These are phyloP conservation scores for Pterocles gutturalis DNA, from an alignment of 2,113 vertebrate species.

Conservation along the genomic window DNA sequence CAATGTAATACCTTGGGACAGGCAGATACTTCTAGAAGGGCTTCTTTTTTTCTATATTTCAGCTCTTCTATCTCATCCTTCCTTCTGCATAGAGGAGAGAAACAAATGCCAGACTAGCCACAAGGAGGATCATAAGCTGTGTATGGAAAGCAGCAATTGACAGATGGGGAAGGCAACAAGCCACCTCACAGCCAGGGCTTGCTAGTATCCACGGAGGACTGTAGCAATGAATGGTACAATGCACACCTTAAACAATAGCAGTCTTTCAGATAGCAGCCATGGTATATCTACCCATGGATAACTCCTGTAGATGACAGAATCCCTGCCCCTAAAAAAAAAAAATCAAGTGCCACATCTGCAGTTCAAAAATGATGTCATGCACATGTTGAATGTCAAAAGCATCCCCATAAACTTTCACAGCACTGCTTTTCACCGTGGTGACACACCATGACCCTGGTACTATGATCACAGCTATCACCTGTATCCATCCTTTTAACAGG, in stretches of 20 bases:
- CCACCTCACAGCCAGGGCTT: not conserved
- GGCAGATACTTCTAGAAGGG: not conserved
- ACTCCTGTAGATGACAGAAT: not conserved
- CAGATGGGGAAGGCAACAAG: constrained; percentile 40
- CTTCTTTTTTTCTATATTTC: not conserved
- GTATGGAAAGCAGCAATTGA: constrained; percentile 11
- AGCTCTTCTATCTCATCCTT: not conserved
- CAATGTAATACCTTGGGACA: not conserved
- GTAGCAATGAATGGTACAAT: not conserved
- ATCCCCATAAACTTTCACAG: not conserved
- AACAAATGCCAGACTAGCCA: not conserved
- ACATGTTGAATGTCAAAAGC: not conserved
- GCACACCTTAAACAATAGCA: not conserved
- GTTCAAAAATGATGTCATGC: not conserved
- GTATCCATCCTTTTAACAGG: not conserved
- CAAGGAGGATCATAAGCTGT: not conserved
- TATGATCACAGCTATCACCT: not conserved
- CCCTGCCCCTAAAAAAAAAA: not conserved
- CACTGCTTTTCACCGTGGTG: not conserved
- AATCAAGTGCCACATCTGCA: not conserved
- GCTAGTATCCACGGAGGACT: not conserved
- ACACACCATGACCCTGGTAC: not conserved
- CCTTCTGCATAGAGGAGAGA: not conserved
- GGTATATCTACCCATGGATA: not conserved
- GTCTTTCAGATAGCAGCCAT: not conserved